These are phyloP conservation scores for Gallinago media DNA, from an alignment of 2,113 vertebrate species.

Conservation along the genomic window DNA sequence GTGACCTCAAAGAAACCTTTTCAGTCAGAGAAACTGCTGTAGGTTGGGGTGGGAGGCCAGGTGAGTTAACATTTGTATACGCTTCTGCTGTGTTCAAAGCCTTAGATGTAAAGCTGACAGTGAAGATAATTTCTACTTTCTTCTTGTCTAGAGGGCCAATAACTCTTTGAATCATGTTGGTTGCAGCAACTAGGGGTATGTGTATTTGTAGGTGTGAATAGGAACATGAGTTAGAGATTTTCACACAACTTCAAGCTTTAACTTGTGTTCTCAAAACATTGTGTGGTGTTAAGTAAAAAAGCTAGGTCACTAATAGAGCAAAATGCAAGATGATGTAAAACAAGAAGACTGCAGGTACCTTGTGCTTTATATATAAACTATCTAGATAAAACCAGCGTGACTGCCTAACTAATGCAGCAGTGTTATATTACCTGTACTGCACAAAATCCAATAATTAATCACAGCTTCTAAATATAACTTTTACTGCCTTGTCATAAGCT, in stretches of 20 bases:
- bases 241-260: background rate
- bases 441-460: background rate
- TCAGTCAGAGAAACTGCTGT: background rate
- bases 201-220: constrained; percentile 2
- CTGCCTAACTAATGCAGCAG: background rate
- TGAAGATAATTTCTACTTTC: background rate
- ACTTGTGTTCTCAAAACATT: constrained; percentile 29
- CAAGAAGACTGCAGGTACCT: background rate
- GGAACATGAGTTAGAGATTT: constrained; percentile 7
- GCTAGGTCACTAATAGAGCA: constrained; percentile 10
- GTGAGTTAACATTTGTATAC: background rate
- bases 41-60: background rate
- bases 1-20: background rate
- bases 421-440: background rate
- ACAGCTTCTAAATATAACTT: background rate
- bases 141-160: background rate
- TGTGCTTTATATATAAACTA: background rate
- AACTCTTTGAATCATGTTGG: background rate
- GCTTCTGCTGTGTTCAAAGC: background rate
- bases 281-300: constrained; percentile 22
- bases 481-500: background rate
- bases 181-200: background rate
- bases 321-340: constrained; percentile 45
- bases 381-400: background rate
- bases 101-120: background rate